Evolutionary conservation across 2,797 vertebrate species (phyloP).

Genomic region (Aldrovandia affinis): DNA sequence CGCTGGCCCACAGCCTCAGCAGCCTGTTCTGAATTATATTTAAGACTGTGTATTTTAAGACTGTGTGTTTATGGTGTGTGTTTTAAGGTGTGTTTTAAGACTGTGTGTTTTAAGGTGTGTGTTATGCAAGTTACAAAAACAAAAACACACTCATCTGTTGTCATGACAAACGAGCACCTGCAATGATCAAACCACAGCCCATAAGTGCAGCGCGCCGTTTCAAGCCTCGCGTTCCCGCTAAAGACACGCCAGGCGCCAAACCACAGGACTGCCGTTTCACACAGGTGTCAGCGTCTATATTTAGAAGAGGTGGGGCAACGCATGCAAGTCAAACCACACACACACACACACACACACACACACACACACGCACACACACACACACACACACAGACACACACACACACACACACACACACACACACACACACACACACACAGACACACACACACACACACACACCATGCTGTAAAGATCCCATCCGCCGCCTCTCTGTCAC

Average conservation of each 20-base stretch:
- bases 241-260: neutral
- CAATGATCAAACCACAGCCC: neutral
- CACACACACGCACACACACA: neutral
- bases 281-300: conserved; percentile 10
- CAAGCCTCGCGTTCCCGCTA: neutral
- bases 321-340: conserved; percentile 18
- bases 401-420: neutral
- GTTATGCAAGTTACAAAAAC: neutral
- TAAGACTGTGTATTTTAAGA: neutral
- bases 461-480: neutral
- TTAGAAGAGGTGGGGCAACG: neutral
- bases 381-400: neutral
- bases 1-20: neutral
- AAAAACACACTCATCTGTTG: neutral
- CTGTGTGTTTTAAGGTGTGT: neutral
- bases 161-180: neutral
- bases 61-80: neutral
- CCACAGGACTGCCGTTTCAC: neutral
- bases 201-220: neutral
- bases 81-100: neutral
- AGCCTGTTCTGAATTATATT: neutral
- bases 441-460: neutral
- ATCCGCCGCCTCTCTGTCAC: neutral
- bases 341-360: neutral
- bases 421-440: neutral